These are phyloP conservation scores for Sipha maydis DNA, from an alignment of 2,888 invertebrate genomes.

Conservation along the genomic window DNA sequence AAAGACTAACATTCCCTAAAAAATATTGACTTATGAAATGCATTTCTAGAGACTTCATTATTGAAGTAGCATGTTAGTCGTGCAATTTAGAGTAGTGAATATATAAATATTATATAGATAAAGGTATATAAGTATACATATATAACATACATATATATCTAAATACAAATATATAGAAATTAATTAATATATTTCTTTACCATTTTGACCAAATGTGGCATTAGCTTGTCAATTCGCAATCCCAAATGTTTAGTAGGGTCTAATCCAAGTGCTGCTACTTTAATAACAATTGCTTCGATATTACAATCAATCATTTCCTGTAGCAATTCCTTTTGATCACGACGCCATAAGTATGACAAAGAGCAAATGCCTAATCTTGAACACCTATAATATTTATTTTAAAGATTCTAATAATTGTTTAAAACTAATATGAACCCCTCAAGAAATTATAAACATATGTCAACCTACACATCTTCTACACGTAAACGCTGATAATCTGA, in stretches of 20 bases:
- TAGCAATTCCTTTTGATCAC: conserved; percentile 92
- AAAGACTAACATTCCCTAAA: conserved; percentile 52
- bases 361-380: conserved; percentile 87
- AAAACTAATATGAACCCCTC: not conserved
- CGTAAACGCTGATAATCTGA: conserved; percentile 98
- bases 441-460: not conserved
- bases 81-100: conserved; percentile 41
- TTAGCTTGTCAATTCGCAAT: conserved; percentile 83
- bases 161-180: conserved; percentile 37
- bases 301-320: conserved; percentile 96
- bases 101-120: not conserved
- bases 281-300: conserved; percentile 94
- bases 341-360: conserved; percentile 94
- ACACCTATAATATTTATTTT: conserved; percentile 74
- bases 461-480: conserved; percentile 95
- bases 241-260: conserved; percentile 89
- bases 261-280: conserved; percentile 95
- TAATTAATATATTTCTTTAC: conserved; percentile 67
- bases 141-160: no score
- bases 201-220: conserved; percentile 87
- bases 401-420: not conserved
- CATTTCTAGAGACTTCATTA: conserved; percentile 53
- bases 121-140: not conserved
- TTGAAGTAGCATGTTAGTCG: conserved; percentile 54
- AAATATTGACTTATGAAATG: conserved; percentile 48